Evolutionary conservation across 2,113 vertebrate genomes (phyloP).

Genomic region (Pelmatolapia mariae): DNA sequence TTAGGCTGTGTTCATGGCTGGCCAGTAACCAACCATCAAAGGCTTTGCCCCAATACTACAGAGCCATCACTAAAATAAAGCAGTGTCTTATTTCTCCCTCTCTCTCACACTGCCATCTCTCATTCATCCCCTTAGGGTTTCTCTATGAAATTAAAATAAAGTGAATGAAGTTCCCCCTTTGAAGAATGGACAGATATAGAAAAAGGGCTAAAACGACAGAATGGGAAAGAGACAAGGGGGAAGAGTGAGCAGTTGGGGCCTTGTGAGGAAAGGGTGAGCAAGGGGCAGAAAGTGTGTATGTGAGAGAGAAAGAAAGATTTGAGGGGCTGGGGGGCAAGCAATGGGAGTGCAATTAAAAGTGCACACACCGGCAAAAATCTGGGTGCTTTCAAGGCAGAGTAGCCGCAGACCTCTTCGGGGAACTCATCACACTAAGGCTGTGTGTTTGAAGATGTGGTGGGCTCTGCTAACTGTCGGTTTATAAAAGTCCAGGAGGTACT

Average conservation of each 20-base stretch:
- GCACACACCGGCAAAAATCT: constrained; percentile 75
- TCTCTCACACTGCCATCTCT: constrained; percentile 48
- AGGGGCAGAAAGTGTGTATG: constrained; percentile 20
- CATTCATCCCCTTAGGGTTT: constrained; percentile 62
- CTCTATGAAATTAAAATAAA: constrained; percentile 77
- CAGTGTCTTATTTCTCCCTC: constrained; percentile 51
- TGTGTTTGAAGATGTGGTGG: constrained; percentile 66
- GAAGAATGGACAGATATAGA: constrained; percentile 76
- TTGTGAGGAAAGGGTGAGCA: constrained; percentile 21
- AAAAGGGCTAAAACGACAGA: constrained; percentile 57
- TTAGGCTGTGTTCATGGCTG: constrained; percentile 39
- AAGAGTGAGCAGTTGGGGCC: constrained; percentile 40
- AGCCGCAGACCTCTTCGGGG: constrained; percentile 65
- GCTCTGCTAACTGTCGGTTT: constrained; percentile 52
- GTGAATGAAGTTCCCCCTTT: constrained; percentile 73
- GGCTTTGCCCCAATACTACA: constrained; percentile 45
- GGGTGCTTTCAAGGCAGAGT: constrained; percentile 68
- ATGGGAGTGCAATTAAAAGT: constrained; percentile 79
- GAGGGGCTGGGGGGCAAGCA: constrained; percentile 63
- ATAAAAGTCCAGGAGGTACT: constrained; percentile 56
- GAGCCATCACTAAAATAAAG: constrained; percentile 59
- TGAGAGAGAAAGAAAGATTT: constrained; percentile 29
- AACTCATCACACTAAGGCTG: constrained; percentile 67
- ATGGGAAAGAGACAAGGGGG: constrained; percentile 46
- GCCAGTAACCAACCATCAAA: constrained; percentile 56